phyloP scores from a whole-genome alignment of 2,888 invertebrate species.

The Mythimna vitellina region DNA sequence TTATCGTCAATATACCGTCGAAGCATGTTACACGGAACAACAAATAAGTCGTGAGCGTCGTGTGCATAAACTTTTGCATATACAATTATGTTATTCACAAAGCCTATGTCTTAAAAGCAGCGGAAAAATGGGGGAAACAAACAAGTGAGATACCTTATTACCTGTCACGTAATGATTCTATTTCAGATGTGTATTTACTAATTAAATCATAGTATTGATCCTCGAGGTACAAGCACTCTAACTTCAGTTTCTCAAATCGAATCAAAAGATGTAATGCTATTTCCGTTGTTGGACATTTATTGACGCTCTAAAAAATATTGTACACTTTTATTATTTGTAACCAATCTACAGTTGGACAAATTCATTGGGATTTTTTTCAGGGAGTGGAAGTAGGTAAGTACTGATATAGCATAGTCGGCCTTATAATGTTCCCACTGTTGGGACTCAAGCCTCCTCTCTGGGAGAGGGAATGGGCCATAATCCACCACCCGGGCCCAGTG shows the following conservation, averaged over 20 bases:
- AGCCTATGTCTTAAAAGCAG: background rate
- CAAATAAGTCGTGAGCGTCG: background rate
- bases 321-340: background rate
- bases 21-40: background rate
- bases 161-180: constrained; percentile 93
- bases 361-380: background rate
- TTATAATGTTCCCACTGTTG: no score
- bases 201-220: constrained; percentile 94
- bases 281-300: constrained; percentile 88
- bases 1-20: background rate
- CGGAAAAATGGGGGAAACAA: background rate
- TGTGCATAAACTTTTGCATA: background rate
- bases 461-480: no score
- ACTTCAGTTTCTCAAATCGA: constrained; percentile 93
- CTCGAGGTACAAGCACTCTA: constrained; percentile 93
- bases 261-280: constrained; percentile 87
- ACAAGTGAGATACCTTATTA: background rate
- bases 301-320: constrained; percentile 79
- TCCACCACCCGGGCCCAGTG: no score
- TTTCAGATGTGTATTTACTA: constrained; percentile 92
- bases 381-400: background rate
- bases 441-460: no score
- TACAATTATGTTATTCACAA: background rate
- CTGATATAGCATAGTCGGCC: no score
- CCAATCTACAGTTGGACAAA: background rate